Base-by-base conservation (phyloP, 92 coral and sea anemone genomes). In the Anthopleura xanthogrammica region DNA sequence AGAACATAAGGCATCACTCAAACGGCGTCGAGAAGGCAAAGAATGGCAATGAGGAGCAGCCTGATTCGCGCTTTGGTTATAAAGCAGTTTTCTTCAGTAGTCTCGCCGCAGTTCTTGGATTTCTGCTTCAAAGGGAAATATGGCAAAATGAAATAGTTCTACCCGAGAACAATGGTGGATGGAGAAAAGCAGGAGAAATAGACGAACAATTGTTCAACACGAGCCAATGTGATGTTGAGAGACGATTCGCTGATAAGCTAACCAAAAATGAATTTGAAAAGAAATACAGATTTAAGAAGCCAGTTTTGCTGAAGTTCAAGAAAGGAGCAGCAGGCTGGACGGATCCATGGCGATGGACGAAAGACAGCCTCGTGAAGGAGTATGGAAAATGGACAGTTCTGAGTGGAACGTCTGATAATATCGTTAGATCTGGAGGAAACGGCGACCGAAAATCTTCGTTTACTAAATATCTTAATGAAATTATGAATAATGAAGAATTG, bases 321-420 rank as follows among this genome's bases (percentile, higher is more conserved):
- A 85, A 87, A 7, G 91, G 90, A 10, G 91, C 93, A 5, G 85
- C 79, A 39, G 91, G 85, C 4, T 90, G 93, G 91, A 86, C 90
- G 19, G 73, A 90, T 39, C 88, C 90, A 2, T 71, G 40, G 77
- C 71, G 82, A 81, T 90, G 93, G 93, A 90, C 91, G 22, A 90
- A 84, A 48, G 52, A 83, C 11, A 90, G 85, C 16, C 79, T 87
- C 55, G 62, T 87, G 14, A 48, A 82, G 75, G 79, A 80, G 56
- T 90, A 87, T 46, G 85, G 93, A 14, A 77, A 77, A 60, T 87
- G 88, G 90, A 82, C 86, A 8, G 90, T 87, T 20, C 57, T 52
- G 40, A 90, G 93, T 17, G 93, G 93, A 4, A 90, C 90, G 55
- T 83, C 90, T n/a, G 88, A 87, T 40, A 85, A 87, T 22, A 87